These are phyloP conservation scores for Dipus sagitta DNA, from an alignment of 2,797 vertebrate species.

Conservation along the genomic window DNA sequence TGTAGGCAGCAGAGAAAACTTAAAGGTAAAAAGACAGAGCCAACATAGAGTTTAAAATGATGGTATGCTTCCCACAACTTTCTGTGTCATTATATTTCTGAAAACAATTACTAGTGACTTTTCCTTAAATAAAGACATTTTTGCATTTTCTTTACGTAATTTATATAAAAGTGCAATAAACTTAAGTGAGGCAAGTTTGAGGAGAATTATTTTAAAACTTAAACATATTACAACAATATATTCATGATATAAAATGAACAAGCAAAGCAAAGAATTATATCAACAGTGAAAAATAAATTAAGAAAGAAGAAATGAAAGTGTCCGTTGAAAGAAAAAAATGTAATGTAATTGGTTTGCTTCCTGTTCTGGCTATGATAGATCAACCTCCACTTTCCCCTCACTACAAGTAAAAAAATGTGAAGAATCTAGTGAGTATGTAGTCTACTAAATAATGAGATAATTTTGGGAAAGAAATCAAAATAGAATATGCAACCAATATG, in stretches of 20 bases:
- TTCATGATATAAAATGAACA: not conserved
- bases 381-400: not conserved
- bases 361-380: not conserved
- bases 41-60: not conserved
- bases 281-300: not conserved
- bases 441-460: not conserved
- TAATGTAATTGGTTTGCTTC: not conserved
- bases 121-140: not conserved
- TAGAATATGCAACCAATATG: not conserved
- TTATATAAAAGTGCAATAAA: slow-evolving; percentile 46
- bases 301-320: not conserved
- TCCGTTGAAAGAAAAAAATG: not conserved
- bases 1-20: not conserved
- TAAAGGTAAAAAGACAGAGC: slow-evolving; percentile 7
- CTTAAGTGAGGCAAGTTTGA: not conserved
- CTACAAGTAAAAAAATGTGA: not conserved
- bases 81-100: slow-evolving; percentile 6
- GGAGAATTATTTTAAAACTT: slow-evolving; percentile 54
- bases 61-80: not conserved
- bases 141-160: not conserved
- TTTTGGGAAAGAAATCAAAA: slow-evolving; percentile 3
- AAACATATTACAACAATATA: slow-evolving; percentile 7
- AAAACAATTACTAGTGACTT: not conserved
- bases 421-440: not conserved
- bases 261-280: not conserved